phyloP scores from a whole-genome alignment of 2,888 invertebrate species.

The Acanthosoma haemorrhoidale region DNA sequence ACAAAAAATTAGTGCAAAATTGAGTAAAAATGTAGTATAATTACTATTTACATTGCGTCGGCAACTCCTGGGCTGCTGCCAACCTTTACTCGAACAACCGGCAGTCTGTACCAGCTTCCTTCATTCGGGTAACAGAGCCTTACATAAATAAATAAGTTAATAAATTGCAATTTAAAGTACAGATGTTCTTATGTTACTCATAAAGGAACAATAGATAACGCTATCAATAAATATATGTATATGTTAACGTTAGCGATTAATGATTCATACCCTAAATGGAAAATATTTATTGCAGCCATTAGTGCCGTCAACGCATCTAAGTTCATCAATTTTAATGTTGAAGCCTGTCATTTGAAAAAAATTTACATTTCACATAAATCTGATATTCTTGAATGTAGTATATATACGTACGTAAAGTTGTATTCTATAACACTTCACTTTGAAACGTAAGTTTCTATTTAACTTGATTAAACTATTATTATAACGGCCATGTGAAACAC shows the following conservation, averaged over 20 bases:
- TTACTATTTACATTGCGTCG: background rate
- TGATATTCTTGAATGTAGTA: too few relatives aligned
- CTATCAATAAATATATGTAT: too few relatives aligned
- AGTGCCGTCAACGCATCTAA: background rate
- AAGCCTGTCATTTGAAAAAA: background rate
- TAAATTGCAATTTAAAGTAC: too few relatives aligned
- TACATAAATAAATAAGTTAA: background rate
- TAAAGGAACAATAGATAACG: too few relatives aligned
- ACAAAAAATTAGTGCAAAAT: background rate
- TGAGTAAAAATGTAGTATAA: background rate
- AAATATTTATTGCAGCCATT: slow-evolving; percentile 8
- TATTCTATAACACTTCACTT: too few relatives aligned
- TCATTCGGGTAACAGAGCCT: background rate
- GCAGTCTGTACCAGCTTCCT: background rate
- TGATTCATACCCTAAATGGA: background rate
- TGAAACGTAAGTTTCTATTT: too few relatives aligned
- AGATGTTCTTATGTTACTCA: too few relatives aligned
- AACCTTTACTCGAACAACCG: background rate
- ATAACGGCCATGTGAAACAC: background rate
- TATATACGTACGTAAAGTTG: too few relatives aligned
- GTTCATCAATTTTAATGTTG: background rate
- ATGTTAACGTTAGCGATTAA: too few relatives aligned
- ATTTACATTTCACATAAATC: background rate
- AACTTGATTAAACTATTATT: too few relatives aligned
- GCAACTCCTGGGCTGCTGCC: background rate